Evolutionary conservation across 2,888 invertebrate species (phyloP).

Genomic region (Parnassius mnemosyne): DNA sequence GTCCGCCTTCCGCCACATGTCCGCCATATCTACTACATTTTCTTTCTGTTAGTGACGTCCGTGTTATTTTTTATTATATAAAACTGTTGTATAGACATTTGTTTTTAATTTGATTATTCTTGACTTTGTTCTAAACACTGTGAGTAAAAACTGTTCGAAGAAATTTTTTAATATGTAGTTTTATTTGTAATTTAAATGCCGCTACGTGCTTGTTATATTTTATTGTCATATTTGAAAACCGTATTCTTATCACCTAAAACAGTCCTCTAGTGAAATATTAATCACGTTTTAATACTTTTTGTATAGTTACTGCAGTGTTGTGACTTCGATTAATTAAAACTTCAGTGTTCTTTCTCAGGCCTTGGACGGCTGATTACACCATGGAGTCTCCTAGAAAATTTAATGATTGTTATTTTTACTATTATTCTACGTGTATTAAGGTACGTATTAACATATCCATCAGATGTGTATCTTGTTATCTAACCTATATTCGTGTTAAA

Average conservation of each 20-base stretch:
- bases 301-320: conserved; percentile 43
- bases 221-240: conserved; percentile 71
- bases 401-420: conserved; percentile 94
- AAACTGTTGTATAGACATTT: conserved; percentile 66
- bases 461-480: conserved; percentile 20
- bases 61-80: conserved; percentile 72
- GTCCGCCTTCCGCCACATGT: conserved; percentile 72
- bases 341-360: conserved; percentile 56
- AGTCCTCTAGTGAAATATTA: conserved; percentile 19
- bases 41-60: conserved; percentile 73
- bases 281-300: conserved; percentile 37
- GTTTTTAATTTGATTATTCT: conserved; percentile 73
- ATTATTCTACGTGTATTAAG: conserved; percentile 92
- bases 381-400: conserved; percentile 88
- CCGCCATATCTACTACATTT: conserved; percentile 75
- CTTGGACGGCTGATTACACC: conserved; percentile 61
- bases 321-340: conserved; percentile 26
- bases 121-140: conserved; percentile 64
- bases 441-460: conserved; percentile 64
- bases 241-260: conserved; percentile 40
- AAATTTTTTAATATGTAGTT: conserved; percentile 46
- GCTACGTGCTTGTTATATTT: conserved; percentile 64
- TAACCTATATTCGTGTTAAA: conserved; percentile 11
- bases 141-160: conserved; percentile 51
- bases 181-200: conserved; percentile 58